Conservation (phyloP, 2,797 vertebrate species). For the Geotria australis region DNA sequence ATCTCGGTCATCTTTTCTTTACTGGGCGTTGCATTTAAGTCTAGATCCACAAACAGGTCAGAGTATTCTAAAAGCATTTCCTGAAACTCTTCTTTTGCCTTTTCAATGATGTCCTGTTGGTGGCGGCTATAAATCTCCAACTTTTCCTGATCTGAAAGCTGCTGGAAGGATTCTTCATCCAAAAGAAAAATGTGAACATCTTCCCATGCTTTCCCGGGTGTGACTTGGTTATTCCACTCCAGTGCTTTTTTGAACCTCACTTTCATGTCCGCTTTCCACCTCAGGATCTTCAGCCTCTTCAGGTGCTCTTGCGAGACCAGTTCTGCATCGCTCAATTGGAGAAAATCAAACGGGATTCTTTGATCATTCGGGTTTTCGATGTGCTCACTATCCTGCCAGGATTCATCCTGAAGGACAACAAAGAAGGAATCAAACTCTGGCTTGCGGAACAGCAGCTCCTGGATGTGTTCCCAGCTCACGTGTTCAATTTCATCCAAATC, state of each 20-base stretch:
- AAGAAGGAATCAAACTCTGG: slow-evolving; percentile 76
- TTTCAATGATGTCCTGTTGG: slow-evolving; percentile 96
- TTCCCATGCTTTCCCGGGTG: slow-evolving; percentile 77
- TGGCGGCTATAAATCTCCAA: slow-evolving; percentile 77
- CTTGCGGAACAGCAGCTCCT: slow-evolving; percentile 51
- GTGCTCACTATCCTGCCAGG: slow-evolving; percentile 87
- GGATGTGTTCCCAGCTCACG: slow-evolving; percentile 59
- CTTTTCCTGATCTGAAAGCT: slow-evolving; percentile 69
- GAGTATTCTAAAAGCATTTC: slow-evolving; percentile 99
- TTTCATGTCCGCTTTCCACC: slow-evolving; percentile 81
- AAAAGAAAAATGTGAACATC: slow-evolving; percentile 92
- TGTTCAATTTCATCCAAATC: slow-evolving; percentile 78
- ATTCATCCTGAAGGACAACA: slow-evolving; percentile 60
- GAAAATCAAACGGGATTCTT: slow-evolving; percentile 80
- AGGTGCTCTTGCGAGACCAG: slow-evolving; percentile 77
- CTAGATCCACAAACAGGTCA: slow-evolving; percentile 92
- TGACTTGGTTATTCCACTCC: slow-evolving; percentile 80
- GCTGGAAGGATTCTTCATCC: slow-evolving; percentile 89
- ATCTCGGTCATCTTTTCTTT: slow-evolving; percentile 98
- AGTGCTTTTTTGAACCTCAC: slow-evolving; percentile 95
- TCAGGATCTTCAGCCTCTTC: slow-evolving; percentile 70
- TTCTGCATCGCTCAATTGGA: slow-evolving; percentile 51
- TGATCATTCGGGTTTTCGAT: slow-evolving; percentile 72
- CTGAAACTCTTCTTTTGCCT: slow-evolving; percentile 99
- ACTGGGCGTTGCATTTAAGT: slow-evolving; percentile 91